Evolutionary conservation across 2,888 invertebrate species (phyloP), one percentile per base, ranked within the genome.

Genomic region (Aromia moschata): DNA sequence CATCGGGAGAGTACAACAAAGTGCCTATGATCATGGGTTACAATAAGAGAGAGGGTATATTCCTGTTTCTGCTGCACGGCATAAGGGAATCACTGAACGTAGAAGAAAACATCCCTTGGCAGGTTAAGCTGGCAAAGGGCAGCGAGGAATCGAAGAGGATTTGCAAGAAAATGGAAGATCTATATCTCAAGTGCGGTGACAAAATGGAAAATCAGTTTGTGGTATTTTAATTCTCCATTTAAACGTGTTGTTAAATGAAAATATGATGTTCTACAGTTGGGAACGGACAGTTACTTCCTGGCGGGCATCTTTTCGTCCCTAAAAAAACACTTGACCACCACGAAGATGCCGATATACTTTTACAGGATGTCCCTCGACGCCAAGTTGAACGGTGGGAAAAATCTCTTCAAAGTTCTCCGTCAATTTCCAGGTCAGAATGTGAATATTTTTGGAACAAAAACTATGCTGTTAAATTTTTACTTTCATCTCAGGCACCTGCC

Each of bases 11-110:
- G 38, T 79, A 74, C 60, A 73, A 70, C 30, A 70, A 78, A 53
- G 76, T 80, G 1, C 80, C 80, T 2, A 58, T 79, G 14, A 70
- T 80, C 12, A 73, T 77, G 52, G 79, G 80, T 2, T 78, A 73
- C 37, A 75, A 70, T 37, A 66, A 70, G 3, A 70, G 70, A 53
- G 80, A 80, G 70, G 79, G 79, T 25, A 67, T 77, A 62, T 56
- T 40, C n/a, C n/a, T n/a, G n/a, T n/a, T n/a, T n/a, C n/a, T n/a
- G n/a, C n/a, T n/a, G n/a, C n/a, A n/a, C n/a, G n/a, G n/a, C n/a
- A n/a, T n/a, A n/a, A n/a, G n/a, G n/a, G 25, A 9, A 12, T 25
- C 2, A n/a, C 10, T n/a, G n/a, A 33, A 33, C 2, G 33, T 33
- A 2, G 33, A 33, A 7, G 33, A 2, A 5, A 11, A 11, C n/a